Evolutionary conservation across 2,888 invertebrate genomes (phyloP), one percentile per base, ranked within the genome.

Genomic region (Dicyrtomina minuta): DNA sequence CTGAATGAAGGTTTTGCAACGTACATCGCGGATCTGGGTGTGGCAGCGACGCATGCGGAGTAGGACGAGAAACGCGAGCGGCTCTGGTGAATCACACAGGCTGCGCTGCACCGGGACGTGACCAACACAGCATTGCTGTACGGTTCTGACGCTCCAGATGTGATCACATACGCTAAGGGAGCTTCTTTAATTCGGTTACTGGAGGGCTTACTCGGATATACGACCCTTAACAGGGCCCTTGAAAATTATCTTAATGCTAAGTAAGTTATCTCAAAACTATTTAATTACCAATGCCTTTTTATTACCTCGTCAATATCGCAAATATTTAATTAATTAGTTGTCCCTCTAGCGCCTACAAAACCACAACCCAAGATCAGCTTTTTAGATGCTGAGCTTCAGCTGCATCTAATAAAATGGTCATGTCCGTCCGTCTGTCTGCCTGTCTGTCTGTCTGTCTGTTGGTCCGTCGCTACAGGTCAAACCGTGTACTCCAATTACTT

Each of bases 151-250:
- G 20, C 22, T 8, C 26, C 46, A 49, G 49, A 51, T 33, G 2
- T 10, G 1, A 44, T 33, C 17, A 51, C 33, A n/a, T 64, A 64
- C 51, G 64, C 49, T 51, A 64, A 91, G 80, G 89, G 88, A 24
- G 68, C 68, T n/a, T 46, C 65, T n/a, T 26, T 66, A 10, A 51
- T 64, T 22, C 41, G 64, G 12, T 51, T 64, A 51, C 26, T 64
- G 64, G 64, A 64, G 17, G 26, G 46, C 26, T 51, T 64, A 1
- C 33, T 64, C 8, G 53, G 51, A 5, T 5, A 24, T 5, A 51
- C 49, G 2, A 33, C 26, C 1, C 20, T 64, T 1, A 43, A 33
- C 17, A 27, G n/a, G 2, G 51, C 26, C 2, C 33, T 64, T 15
- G 15, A 2, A 2, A 27, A 3, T 2, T 64, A 64, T 17, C 27